Evolutionary conservation across 1,140 invertebrate species (phyloP).

Genomic region (Archivesica marissinica): DNA sequence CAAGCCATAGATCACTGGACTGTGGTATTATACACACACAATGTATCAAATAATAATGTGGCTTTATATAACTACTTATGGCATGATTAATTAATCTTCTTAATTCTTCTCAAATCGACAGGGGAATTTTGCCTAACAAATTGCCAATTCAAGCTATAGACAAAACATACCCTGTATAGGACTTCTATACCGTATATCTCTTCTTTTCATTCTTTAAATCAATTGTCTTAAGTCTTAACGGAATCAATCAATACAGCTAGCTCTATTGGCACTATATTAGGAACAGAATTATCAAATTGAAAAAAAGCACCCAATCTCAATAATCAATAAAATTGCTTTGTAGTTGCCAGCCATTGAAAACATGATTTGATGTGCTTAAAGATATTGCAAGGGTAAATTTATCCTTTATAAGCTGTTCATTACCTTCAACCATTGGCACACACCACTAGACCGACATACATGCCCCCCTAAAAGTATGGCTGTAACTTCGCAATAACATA

Average conservation of each 20-base stretch:
- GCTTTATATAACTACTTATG: too few relatives aligned
- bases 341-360: conserved; percentile 15
- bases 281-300: conserved; percentile 19
- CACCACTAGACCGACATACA: too few relatives aligned
- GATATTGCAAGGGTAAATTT: conserved; percentile 20
- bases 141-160: neutral
- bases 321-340: conserved; percentile 25
- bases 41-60: too few relatives aligned
- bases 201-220: conserved; percentile 9
- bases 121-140: neutral
- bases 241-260: neutral
- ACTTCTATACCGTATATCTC: neutral
- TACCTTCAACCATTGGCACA: too few relatives aligned
- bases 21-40: too few relatives aligned
- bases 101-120: neutral
- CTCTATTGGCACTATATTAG: conserved; percentile 6
- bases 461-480: too few relatives aligned
- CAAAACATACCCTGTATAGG: neutral
- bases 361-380: neutral
- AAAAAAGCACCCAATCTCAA: neutral
- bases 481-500: too few relatives aligned
- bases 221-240: neutral
- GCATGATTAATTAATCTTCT: conserved; percentile 7
- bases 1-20: too few relatives aligned
- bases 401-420: neutral